These are phyloP conservation scores for Chironomus tentans DNA, from an alignment of 2,888 invertebrate species.

Conservation along the genomic window DNA sequence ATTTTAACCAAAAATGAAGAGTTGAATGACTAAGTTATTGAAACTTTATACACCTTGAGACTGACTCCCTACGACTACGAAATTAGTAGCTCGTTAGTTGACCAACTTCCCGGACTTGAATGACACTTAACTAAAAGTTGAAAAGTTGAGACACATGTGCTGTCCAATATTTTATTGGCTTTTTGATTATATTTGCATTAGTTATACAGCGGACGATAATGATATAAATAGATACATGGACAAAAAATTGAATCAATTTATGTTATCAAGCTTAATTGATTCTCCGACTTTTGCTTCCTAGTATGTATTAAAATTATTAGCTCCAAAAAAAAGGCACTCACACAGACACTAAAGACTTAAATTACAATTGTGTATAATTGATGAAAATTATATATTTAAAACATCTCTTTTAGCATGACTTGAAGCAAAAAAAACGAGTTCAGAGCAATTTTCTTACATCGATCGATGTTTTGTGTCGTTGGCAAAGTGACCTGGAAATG, in stretches of 20 bases:
- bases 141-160: too few relatives aligned
- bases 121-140: background rate
- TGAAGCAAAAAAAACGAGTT: background rate
- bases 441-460: background rate
- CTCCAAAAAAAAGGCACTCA: too few relatives aligned
- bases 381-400: background rate
- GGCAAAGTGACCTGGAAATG: constrained; percentile 8
- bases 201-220: too few relatives aligned
- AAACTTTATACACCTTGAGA: constrained; percentile 8
- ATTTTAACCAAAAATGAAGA: background rate
- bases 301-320: too few relatives aligned
- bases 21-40: constrained; percentile 1
- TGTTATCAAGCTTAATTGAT: too few relatives aligned
- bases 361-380: background rate
- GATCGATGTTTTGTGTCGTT: background rate
- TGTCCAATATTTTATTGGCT: too few relatives aligned
- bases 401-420: background rate
- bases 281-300: too few relatives aligned
- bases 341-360: background rate
- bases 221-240: too few relatives aligned
- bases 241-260: too few relatives aligned
- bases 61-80: constrained; percentile 13
- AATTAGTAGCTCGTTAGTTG: background rate
- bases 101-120: constrained; percentile 25
- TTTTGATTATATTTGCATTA: too few relatives aligned